These are phyloP conservation scores for Guaruba guarouba DNA, from an alignment of 2,113 vertebrate genomes.

Conservation along the genomic window DNA sequence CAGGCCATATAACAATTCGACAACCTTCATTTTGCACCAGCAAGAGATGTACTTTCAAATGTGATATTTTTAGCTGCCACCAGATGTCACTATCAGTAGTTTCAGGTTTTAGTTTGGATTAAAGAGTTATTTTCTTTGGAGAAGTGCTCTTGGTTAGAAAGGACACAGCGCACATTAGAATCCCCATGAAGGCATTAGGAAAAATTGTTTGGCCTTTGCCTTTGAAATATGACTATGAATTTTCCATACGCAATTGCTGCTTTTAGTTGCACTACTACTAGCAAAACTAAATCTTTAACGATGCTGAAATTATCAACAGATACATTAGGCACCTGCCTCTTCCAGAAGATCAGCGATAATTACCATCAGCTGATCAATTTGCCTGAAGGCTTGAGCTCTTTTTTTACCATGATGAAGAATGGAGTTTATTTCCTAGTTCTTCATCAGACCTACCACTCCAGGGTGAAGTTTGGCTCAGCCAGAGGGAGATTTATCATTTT, in stretches of 20 bases:
- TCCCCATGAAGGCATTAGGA: neutral
- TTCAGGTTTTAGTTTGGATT: neutral
- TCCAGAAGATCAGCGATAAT: neutral
- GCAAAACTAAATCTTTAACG: neutral
- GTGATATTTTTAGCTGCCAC: slow-evolving; percentile 25
- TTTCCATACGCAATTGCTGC: neutral
- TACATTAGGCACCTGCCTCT: neutral
- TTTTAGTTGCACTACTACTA: neutral
- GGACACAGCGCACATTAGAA: neutral
- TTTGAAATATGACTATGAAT: neutral
- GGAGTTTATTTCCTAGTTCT: neutral
- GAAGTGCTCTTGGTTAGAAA: neutral
- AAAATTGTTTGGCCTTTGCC: neutral
- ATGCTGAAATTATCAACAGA: neutral
- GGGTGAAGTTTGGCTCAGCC: neutral
- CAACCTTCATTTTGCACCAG: neutral
- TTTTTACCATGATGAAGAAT: neutral
- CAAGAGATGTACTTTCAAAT: neutral
- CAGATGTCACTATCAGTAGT: slow-evolving; percentile 41
- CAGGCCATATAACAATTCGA: neutral
- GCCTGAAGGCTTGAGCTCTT: neutral
- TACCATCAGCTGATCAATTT: neutral
- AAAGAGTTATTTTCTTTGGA: neutral
- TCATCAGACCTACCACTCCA: neutral
- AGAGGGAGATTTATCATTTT: neutral